Base-by-base conservation (phyloP, 2,113 vertebrate species). In the Embiotoca jacksoni region DNA sequence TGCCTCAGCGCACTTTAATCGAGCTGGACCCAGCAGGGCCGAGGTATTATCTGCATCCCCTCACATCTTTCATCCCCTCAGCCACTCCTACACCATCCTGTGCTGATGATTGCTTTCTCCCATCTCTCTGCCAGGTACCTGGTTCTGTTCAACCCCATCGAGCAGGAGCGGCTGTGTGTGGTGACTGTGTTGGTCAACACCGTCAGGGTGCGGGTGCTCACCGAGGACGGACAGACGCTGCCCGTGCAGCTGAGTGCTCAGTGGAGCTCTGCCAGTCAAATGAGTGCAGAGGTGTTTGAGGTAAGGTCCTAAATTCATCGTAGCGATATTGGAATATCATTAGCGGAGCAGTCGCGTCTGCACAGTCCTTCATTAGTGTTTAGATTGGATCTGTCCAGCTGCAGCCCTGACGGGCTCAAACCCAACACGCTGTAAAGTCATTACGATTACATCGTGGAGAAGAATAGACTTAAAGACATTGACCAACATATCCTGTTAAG, bases 131-230 rank as follows among this genome's bases (percentile, higher is more conserved):
- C 77, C 89, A 99, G 98, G 90, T 98, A 96, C 39, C 81, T 99
- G 89, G 96, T 99, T 76, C 91, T 98, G 15, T 98, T 97, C 91
- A 99, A 99, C 92, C 96, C 96, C 0, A 80, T 99, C 68, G 98
- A 97, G 76, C 97, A 97, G 88, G 97, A 99, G 61, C 95, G 96
- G 5, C 93, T 98, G 85, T 97, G 94, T 0, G 31, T 95, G 2
- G 96, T 99, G 72, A 95, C 95, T 0, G 91, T 98, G 70, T 89
- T 98, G 82, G 96, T 99, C 81, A 96, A 94, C 93, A 95, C 96
- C 0, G 94, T 95, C 0, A 92, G 86, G 0, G 94, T 97, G 65
- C 91, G 92, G 0, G 96, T 99, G 53, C 94, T 97, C 1, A 96
- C 96, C 0, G 96, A 98, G 88, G 97, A 98, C 0, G 97, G 98